phyloP scores from a whole-genome alignment of 2,888 invertebrate genomes.

The Protophormia terraenovae region DNA sequence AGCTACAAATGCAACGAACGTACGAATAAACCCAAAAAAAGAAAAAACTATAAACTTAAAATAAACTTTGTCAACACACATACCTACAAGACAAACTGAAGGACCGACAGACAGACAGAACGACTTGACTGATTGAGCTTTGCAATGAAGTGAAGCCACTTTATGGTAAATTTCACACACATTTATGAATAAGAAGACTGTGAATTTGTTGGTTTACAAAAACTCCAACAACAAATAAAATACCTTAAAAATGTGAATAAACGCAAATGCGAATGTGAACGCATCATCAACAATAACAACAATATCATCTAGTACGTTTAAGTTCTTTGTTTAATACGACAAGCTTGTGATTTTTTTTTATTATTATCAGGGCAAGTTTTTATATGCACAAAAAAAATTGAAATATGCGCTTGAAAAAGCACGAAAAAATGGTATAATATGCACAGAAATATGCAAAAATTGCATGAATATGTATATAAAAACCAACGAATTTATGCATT shows the following conservation, averaged over 20 bases:
- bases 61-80: constrained; percentile 55
- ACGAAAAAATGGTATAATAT: too few relatives aligned
- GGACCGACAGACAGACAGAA: constrained; percentile 41
- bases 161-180: constrained; percentile 66
- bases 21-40: constrained; percentile 6
- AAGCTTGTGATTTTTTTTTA: constrained; percentile 11
- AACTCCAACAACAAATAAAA: not conserved
- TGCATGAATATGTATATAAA: too few relatives aligned
- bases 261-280: not conserved
- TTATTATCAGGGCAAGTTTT: too few relatives aligned
- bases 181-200: constrained; percentile 52
- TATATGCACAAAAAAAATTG: too few relatives aligned
- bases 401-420: too few relatives aligned
- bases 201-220: constrained; percentile 29
- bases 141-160: constrained; percentile 55
- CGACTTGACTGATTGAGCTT: constrained; percentile 63
- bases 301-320: constrained; percentile 29
- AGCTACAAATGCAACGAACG: constrained; percentile 66
- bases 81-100: constrained; percentile 20
- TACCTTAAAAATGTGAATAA: not conserved
- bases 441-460: too few relatives aligned
- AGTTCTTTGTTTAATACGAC: constrained; percentile 44
- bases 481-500: too few relatives aligned
- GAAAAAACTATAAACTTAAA: constrained; percentile 17
- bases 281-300: too few relatives aligned